Evolutionary conservation across 2,113 vertebrate genomes (phyloP).

Genomic region (Amia ocellicauda): DNA sequence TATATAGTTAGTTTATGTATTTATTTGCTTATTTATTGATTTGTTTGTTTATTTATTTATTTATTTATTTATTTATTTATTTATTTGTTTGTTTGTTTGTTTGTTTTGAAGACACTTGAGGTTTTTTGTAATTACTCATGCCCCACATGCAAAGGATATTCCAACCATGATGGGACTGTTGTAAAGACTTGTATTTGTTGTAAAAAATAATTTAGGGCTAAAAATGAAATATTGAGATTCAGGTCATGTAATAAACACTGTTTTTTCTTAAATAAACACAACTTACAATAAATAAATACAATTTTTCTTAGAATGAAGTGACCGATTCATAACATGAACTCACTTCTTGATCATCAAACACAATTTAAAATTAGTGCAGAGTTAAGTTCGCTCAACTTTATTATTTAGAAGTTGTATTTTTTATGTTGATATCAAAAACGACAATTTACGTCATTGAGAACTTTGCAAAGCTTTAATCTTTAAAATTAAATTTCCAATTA

Average conservation of each 20-base stretch:
- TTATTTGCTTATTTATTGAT: slow-evolving; percentile 18
- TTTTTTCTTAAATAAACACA: slow-evolving; percentile 70
- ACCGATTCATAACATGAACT: too few relatives aligned
- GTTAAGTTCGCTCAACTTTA: too few relatives aligned
- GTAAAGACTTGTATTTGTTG: slow-evolving; percentile 70
- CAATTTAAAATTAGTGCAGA: too few relatives aligned
- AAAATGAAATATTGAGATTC: slow-evolving; percentile 52
- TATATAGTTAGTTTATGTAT: slow-evolving; percentile 3
- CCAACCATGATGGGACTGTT: slow-evolving; percentile 53
- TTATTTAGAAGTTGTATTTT: too few relatives aligned
- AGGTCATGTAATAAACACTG: slow-evolving; percentile 68
- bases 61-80: slow-evolving; percentile 68
- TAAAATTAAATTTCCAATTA: too few relatives aligned
- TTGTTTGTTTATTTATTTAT: slow-evolving; percentile 40
- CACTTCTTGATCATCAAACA: too few relatives aligned
- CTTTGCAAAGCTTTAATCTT: too few relatives aligned
- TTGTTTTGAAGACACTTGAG: slow-evolving; percentile 59
- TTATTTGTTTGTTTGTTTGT: slow-evolving; percentile 41
- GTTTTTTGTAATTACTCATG: slow-evolving; percentile 65
- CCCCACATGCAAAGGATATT: slow-evolving; percentile 55
- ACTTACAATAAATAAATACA: slow-evolving; percentile 37
- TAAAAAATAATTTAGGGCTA: slow-evolving; percentile 67
- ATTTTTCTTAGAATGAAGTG: too few relatives aligned
- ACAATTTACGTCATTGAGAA: too few relatives aligned
- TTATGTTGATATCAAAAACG: too few relatives aligned